Evolutionary conservation across 2,888 invertebrate genomes (phyloP).

Genomic region (Hydrotaea cyrtoneurina): DNA sequence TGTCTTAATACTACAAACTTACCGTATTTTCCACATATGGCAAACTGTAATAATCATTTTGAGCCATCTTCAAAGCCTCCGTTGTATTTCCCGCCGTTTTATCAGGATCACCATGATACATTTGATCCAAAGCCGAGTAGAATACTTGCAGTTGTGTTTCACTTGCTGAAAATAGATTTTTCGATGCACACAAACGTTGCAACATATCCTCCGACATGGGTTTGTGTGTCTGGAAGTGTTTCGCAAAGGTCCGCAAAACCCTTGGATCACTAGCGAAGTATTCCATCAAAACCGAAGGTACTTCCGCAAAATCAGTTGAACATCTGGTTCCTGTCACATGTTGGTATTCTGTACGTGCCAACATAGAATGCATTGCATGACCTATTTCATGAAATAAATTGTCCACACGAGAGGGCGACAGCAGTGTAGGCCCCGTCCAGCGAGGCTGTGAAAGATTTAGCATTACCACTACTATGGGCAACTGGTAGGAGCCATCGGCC

Average conservation of each 20-base stretch:
- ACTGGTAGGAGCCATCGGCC: slow-evolving; percentile 91
- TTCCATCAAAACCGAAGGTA: slow-evolving; percentile 99
- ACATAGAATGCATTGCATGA: slow-evolving; percentile 99
- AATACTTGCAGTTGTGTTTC: slow-evolving; percentile 95
- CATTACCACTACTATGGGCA: slow-evolving; percentile 96
- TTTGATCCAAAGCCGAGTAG: slow-evolving; percentile 95
- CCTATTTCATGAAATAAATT: slow-evolving; percentile 99
- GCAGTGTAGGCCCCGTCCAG: slow-evolving; percentile 88
- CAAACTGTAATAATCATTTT: slow-evolving; percentile 91
- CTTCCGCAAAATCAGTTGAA: slow-evolving; percentile 98
- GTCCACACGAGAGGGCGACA: slow-evolving; percentile 93
- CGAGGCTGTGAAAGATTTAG: slow-evolving; percentile 90
- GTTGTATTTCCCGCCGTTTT: slow-evolving; percentile 83
- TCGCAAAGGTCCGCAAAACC: slow-evolving; percentile 91
- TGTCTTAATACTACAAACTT: slow-evolving; percentile 70
- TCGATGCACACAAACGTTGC: slow-evolving; percentile 90
- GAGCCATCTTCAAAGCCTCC: slow-evolving; percentile 88
- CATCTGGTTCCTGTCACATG: slow-evolving; percentile 99
- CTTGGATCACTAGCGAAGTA: slow-evolving; percentile 95
- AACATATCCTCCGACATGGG: slow-evolving; percentile 90
- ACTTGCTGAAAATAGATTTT: slow-evolving; percentile 92
- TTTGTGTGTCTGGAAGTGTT: slow-evolving; percentile 94
- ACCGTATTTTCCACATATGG: slow-evolving; percentile 94
- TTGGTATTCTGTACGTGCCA: slow-evolving; percentile 96
- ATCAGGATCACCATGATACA: slow-evolving; percentile 85